Conservation (phyloP, 2,888 invertebrate genomes). For the Steinernema carpocapsae region DNA sequence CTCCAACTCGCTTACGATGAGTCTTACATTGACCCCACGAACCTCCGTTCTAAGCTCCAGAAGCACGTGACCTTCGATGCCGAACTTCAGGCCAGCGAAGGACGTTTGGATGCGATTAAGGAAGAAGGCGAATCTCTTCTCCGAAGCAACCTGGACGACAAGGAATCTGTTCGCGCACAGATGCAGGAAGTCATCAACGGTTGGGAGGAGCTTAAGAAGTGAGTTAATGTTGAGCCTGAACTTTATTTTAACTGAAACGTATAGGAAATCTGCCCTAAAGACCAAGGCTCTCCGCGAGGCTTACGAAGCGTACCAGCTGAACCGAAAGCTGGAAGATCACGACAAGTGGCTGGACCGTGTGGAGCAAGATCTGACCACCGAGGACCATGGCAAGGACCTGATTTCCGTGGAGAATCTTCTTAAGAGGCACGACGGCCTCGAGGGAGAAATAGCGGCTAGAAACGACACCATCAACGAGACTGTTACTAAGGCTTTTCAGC, state of each 20-base stretch:
- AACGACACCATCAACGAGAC: slow-evolving; percentile 73
- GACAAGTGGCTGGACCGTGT: slow-evolving; percentile 85
- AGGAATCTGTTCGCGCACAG: slow-evolving; percentile 77
- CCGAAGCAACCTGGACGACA: slow-evolving; percentile 80
- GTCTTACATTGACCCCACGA: slow-evolving; percentile 90
- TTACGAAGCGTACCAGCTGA: slow-evolving; percentile 62
- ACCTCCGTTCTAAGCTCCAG: slow-evolving; percentile 75
- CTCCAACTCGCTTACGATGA: slow-evolving; percentile 90
- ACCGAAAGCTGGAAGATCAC: slow-evolving; percentile 86
- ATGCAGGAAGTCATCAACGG: slow-evolving; percentile 83
- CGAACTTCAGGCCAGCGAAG: slow-evolving; percentile 87
- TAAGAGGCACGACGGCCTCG: slow-evolving; percentile 72
- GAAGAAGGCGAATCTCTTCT: slow-evolving; percentile 72
- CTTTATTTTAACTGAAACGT: slow-evolving; percentile 1
- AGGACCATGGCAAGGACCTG: slow-evolving; percentile 85
- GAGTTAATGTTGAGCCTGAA: slow-evolving; percentile 3
- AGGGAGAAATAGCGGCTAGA: slow-evolving; percentile 59
- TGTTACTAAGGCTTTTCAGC: slow-evolving; percentile 41
- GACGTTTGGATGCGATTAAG: slow-evolving; percentile 55
- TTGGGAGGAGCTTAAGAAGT: slow-evolving; percentile 82
- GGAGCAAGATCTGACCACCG: slow-evolving; percentile 79
- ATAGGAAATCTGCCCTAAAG: slow-evolving; percentile 77
- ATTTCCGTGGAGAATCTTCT: slow-evolving; percentile 82
- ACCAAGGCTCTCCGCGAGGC: slow-evolving; percentile 60
- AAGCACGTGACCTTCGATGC: slow-evolving; percentile 93